A percentile compares a stretch with the other conserved stretches of the same genome.
phyloP scores from a whole-genome alignment of 2,888 invertebrate species.

The Drosophila mimica region DNA sequence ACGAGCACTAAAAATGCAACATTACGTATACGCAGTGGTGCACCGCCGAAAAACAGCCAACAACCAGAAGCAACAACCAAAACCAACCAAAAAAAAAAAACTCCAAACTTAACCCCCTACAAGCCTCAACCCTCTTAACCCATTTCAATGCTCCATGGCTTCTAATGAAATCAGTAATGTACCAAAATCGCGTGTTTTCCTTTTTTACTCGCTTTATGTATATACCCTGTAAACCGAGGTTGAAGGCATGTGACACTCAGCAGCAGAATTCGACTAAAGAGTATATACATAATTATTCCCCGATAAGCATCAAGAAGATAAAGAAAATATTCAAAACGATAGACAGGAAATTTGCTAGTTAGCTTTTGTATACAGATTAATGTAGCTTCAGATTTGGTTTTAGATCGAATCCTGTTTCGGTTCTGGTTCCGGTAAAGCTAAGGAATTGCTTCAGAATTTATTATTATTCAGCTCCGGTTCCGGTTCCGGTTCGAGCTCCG shows the following conservation, averaged over 20 bases:
- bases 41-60: slow-evolving; percentile 64
- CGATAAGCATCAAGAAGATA: not conserved
- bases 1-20: slow-evolving; percentile 71
- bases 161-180: slow-evolving; percentile 70
- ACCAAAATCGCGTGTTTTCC: slow-evolving; percentile 31
- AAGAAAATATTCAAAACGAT: not conserved
- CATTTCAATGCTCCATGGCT: slow-evolving; percentile 40
- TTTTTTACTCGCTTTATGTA: slow-evolving; percentile 7
- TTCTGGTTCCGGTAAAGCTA: not conserved
- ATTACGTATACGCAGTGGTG: slow-evolving; percentile 81
- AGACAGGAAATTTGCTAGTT: not conserved
- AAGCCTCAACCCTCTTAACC: slow-evolving; percentile 1
- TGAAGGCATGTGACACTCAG: not conserved
- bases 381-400: not conserved
- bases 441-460: not conserved
- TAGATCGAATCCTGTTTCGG: not conserved
- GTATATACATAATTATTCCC: not conserved
- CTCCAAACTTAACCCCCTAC: slow-evolving; percentile 11
- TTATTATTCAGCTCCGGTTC: not conserved
- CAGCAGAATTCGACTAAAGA: not conserved
- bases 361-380: not conserved
- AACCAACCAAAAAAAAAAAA: slow-evolving; percentile 4
- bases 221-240: slow-evolving; percentile 17
- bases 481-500: not conserved
- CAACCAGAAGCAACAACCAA: slow-evolving; percentile 34